Conservation (phyloP, 1,140 invertebrate species). For the Brachionus asplanchnoidis region DNA sequence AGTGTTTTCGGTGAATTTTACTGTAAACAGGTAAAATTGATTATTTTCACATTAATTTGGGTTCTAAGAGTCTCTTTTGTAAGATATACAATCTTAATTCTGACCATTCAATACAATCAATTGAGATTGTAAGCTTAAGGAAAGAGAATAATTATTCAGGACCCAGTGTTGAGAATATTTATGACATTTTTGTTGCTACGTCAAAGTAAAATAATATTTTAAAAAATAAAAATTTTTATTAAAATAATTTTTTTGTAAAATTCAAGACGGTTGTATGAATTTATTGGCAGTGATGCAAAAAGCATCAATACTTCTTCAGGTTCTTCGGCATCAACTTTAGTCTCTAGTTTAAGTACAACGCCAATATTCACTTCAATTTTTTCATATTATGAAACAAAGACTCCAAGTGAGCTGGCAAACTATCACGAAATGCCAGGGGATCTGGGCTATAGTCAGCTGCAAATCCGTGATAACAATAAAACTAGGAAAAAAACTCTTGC, state of each 20-base stretch:
- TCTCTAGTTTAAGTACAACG: neutral
- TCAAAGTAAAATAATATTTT: constrained; percentile 57
- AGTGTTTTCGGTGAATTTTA: constrained; percentile 72
- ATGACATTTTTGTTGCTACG: constrained; percentile 72
- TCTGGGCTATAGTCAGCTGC: constrained; percentile 71
- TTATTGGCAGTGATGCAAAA: constrained; percentile 37
- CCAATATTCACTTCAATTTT: constrained; percentile 28
- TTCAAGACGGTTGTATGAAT: constrained; percentile 34
- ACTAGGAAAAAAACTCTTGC: constrained; percentile 70
- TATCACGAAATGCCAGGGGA: constrained; percentile 71
- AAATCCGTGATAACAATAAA: constrained; percentile 69
- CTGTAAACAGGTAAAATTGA: constrained; percentile 71
- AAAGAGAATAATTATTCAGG: constrained; percentile 59
- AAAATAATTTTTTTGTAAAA: neutral
- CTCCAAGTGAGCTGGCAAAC: constrained; percentile 53
- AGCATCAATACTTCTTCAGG: neutral
- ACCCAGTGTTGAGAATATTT: constrained; percentile 65
- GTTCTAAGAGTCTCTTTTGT: neutral
- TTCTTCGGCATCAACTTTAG: neutral
- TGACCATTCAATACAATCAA: constrained; percentile 72
- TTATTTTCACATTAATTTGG: neutral
- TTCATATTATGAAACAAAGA: constrained; percentile 28
- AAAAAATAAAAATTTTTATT: constrained; percentile 68
- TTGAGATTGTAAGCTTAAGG: constrained; percentile 63
- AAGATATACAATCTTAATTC: constrained; percentile 54